These are phyloP conservation scores for Tanytarsus gracilentus DNA, from an alignment of 2,888 invertebrate species.

Conservation along the genomic window DNA sequence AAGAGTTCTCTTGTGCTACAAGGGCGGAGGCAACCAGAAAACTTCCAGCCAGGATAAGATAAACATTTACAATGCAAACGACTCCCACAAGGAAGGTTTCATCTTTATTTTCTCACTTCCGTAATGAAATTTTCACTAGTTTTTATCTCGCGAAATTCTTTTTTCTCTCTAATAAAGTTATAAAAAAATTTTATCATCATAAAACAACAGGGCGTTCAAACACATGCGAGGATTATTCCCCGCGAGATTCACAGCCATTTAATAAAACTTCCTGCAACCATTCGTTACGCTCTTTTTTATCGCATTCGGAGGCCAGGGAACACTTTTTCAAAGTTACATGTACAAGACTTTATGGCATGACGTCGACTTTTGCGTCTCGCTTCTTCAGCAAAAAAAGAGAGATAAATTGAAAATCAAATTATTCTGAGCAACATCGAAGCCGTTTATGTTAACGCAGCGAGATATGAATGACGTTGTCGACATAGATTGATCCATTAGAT, in stretches of 20 bases:
- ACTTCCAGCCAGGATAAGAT: too few species aligned
- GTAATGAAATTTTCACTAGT: neutral
- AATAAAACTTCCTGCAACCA: constrained; percentile 2
- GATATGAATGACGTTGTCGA: too few species aligned
- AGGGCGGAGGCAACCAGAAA: neutral
- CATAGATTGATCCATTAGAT: too few species aligned
- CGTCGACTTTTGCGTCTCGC: neutral
- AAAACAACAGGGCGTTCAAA: constrained; percentile 4
- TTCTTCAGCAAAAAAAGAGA: neutral
- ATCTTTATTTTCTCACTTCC: neutral
- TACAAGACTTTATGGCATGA: too few species aligned
- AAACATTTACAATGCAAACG: neutral
- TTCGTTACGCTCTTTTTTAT: neutral
- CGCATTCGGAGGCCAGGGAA: too few species aligned
- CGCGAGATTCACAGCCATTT: constrained; percentile 1
- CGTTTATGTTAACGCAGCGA: too few species aligned
- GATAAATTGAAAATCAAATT: too few species aligned
- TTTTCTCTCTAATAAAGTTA: neutral
- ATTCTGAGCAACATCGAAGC: too few species aligned
- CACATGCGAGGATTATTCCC: neutral
- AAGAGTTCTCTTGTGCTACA: neutral
- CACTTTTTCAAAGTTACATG: too few species aligned
- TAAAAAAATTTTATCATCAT: neutral
- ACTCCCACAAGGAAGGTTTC: neutral
- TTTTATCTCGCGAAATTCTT: neutral